phyloP scores from a whole-genome alignment of 2,797 vertebrate species.

The Danio tinwini region DNA sequence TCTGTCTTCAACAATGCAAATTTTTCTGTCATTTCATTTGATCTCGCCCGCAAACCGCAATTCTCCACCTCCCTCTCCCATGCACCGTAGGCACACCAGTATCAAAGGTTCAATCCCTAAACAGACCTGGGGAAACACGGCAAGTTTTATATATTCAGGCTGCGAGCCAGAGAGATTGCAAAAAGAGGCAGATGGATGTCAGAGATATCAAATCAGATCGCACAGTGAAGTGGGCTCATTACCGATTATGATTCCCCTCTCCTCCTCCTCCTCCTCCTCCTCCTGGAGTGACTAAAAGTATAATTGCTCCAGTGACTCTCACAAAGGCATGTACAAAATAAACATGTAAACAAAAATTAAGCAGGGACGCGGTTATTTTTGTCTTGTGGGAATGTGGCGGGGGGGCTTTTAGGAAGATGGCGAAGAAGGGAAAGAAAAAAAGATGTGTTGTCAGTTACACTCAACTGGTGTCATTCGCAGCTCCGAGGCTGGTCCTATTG shows the following conservation, averaged over 20 bases:
- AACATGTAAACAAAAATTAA: slow-evolving; percentile 78
- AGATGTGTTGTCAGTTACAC: slow-evolving; percentile 80
- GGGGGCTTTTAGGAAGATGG: slow-evolving; percentile 12
- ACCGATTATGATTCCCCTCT: slow-evolving; percentile 79
- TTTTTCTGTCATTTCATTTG: slow-evolving; percentile 81
- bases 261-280: no score
- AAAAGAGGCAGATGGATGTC: slow-evolving; percentile 84
- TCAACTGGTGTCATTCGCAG: slow-evolving; percentile 83
- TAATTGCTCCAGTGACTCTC: slow-evolving; percentile 80
- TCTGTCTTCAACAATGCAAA: slow-evolving; percentile 79
- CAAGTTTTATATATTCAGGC: slow-evolving; percentile 76
- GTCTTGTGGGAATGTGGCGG: slow-evolving; percentile 73
- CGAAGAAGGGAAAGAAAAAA: slow-evolving; percentile 59
- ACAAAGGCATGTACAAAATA: slow-evolving; percentile 83
- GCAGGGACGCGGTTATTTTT: slow-evolving; percentile 80
- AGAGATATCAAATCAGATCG: slow-evolving; percentile 85
- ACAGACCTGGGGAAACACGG: slow-evolving; percentile 77
- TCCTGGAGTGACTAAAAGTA: slow-evolving; percentile 79
- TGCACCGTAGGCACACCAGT: slow-evolving; percentile 60
- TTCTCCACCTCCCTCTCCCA: slow-evolving; percentile 70
- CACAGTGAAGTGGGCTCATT: slow-evolving; percentile 75
- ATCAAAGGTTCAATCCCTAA: slow-evolving; percentile 77
- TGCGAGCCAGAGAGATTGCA: slow-evolving; percentile 77
- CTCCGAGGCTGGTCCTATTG: slow-evolving; percentile 79
- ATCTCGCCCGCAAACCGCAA: slow-evolving; percentile 70